Percentiles rank a stretch among this genome's conserved stretches.
Conservation (phyloP, 2,797 vertebrate genomes). For the Arctocebus calabarensis region DNA sequence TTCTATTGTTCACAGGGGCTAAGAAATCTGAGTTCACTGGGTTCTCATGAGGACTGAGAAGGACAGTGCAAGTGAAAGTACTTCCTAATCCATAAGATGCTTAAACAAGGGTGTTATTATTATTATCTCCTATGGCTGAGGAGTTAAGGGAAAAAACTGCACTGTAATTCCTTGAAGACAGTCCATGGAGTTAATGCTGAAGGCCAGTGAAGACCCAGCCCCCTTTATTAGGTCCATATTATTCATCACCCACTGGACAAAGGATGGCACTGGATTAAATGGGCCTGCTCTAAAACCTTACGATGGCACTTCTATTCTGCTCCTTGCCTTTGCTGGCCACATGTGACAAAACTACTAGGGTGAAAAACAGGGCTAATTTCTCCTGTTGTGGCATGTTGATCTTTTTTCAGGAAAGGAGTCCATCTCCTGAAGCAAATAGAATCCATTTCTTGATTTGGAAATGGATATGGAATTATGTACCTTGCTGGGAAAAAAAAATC, state of each 20-base stretch:
- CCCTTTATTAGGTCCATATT: background rate
- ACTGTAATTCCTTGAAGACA: background rate
- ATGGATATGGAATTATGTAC: background rate
- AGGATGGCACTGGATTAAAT: background rate
- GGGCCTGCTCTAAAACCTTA: background rate
- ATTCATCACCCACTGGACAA: background rate
- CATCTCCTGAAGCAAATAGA: background rate
- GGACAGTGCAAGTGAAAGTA: background rate
- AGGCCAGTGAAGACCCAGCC: too few species aligned
- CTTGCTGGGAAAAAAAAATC: background rate
- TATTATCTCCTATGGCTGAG: background rate
- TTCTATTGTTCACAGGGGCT: background rate
- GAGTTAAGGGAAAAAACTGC: background rate
- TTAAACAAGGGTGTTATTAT: background rate
- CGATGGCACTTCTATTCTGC: background rate
- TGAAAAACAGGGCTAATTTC: background rate
- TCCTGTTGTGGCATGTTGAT: background rate
- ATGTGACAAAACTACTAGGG: too few species aligned
- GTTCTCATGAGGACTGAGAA: background rate
- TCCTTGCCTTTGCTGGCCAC: accelerated
- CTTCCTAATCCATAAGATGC: background rate
- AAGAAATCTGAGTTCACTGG: background rate
- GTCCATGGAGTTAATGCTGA: background rate
- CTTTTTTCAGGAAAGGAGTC: background rate
- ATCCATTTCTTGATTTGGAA: background rate